Base-by-base conservation (phyloP, 2,888 invertebrate species). In the Graphium colonna region DNA sequence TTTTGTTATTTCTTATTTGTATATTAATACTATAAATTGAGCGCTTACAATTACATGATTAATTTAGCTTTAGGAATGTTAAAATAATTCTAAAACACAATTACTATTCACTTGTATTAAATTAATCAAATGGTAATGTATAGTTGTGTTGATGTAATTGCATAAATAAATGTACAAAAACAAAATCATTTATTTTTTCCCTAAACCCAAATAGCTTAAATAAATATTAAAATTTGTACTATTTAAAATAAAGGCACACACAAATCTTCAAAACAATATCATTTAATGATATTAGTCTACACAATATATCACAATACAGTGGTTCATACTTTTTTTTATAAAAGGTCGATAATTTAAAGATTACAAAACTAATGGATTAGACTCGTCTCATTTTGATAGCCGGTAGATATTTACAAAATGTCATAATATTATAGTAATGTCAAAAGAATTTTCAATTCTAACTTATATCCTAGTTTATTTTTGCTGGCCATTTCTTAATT, bases 151-250 rank as follows among this genome's bases (percentile, higher is more conserved):
- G n/a, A 36, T 36, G 36, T 36, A n/a, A 33, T 33, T 33, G 33
- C 33, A 33, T 33, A 33, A 36, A 36, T 36, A 36, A 36, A 36
- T 36, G 7, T 36, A 12, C 9, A 13, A 36, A 36, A 36, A 12
- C 36, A 36, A 36, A n/a, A n/a, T 7, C 3, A n/a, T 12, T 9
- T 31, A 9, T 33, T 10, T n/a, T 2, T 33, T 7, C 3, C 33
- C 33, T 33, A 33, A 5, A 26, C 26, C 3, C 2, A 10, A 33
- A 33, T 33, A 33, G 10, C 33, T 36, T 36, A 12, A 36, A 36
- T n/a, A 45, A 47, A 51, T 50, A 55, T 33, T 12, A 13, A 21
- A 36, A 36, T 49, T 53, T 53, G 53, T 53, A 53, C 53, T 49
- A 31, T 53, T 44, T 39, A 28, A 40, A 53, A 49, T 44, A 15